A percentile compares a stretch with the other conserved stretches of the same genome.
Evolutionary conservation across 2,888 invertebrate genomes (phyloP).

Genomic region (Drosophila fulvimacula): DNA sequence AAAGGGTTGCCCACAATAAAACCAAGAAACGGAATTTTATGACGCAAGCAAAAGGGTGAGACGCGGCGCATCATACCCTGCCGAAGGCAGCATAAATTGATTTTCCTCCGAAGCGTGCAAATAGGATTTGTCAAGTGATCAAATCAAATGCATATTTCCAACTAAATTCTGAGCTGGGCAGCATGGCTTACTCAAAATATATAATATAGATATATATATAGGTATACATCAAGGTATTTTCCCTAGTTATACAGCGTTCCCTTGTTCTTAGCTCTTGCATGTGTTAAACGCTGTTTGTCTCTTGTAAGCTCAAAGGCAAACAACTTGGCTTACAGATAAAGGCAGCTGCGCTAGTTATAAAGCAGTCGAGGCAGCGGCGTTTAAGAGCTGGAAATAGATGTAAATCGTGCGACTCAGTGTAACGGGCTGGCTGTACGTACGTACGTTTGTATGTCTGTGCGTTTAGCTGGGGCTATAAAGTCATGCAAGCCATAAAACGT

Average conservation of each 20-base stretch:
- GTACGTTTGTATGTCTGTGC: neutral
- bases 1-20: conserved; percentile 55
- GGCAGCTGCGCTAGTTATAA: conserved; percentile 15
- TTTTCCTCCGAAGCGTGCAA: conserved; percentile 74
- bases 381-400: conserved; percentile 1
- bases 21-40: conserved; percentile 18
- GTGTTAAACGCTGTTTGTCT: conserved; percentile 61
- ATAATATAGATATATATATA: neutral
- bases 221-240: neutral
- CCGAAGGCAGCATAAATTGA: conserved; percentile 52
- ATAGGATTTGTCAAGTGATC: conserved; percentile 75
- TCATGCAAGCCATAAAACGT: conserved; percentile 58
- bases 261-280: conserved; percentile 2
- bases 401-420: neutral
- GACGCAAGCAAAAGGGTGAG: conserved; percentile 1
- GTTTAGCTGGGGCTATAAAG: conserved; percentile 54
- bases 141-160: conserved; percentile 49
- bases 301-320: conserved; percentile 69
- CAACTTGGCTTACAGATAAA: conserved; percentile 51
- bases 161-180: conserved; percentile 37
- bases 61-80: neutral
- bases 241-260: conserved; percentile 13
- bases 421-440: neutral
- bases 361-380: too few species aligned
- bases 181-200: conserved; percentile 7